Base-by-base conservation (phyloP, 2,113 vertebrate species). In the Urocynchramus pylzowi region DNA sequence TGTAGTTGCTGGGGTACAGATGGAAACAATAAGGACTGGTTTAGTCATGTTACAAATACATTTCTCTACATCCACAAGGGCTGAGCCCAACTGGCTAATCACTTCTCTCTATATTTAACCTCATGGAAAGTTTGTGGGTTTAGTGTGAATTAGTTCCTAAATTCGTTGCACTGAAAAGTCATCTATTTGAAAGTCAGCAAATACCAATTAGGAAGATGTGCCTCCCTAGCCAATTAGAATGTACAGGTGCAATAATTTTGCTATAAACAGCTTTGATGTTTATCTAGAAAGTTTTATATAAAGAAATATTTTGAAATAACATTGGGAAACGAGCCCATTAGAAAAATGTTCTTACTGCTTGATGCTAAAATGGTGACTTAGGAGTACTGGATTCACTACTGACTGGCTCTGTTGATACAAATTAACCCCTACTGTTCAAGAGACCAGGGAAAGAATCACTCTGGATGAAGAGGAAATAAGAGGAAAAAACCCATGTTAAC, bases 201-300 rank as follows among this genome's bases (percentile, higher is more conserved):
- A 95, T 87, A 71, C 75, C 65, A 81, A 26, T 87, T 81, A 88
- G 39, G 47, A 89, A 71, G 49, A 35, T 64, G 52, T 78, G 37
- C 39, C 31, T 95, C 84, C 86, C 65, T 33, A 64, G 52, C 41
- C 84, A 93, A 75, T 93, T 93, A 93, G 91, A 90, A 77, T 73
- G 35, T 82, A 64, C 76, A 96, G 85, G 91, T 94, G 85, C 80
- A 89, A 41, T 90, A 87, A 69, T 53, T 93, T 90, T 65, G 17
- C 47, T 73, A 87, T 76, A 30, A 64, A 63, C 26, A 81, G 56
- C 50, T 80, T 93, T 77, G 52, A 50, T 91, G 65, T 87, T 95
- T 94, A 90, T 91, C 69, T 95, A 42, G 64, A 33, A 95, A 86
- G 37, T 71, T 90, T 87, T 57, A 42, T 47, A 65, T 84, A 16